Conservation (phyloP, 1,140 invertebrate species). For the Acromyrmex echinatior region DNA sequence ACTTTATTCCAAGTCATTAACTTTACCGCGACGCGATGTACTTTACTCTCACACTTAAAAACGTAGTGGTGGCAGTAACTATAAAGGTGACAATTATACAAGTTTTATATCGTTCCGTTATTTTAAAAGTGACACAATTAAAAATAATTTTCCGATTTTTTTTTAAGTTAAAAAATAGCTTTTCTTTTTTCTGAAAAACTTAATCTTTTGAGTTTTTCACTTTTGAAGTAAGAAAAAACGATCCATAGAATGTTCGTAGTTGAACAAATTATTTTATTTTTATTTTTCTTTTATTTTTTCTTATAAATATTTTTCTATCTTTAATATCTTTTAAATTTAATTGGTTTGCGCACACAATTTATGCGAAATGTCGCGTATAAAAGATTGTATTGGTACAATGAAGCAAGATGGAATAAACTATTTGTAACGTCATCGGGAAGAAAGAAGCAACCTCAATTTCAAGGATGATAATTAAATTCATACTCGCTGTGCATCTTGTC, state of each 20-base stretch:
- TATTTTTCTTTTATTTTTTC: background rate
- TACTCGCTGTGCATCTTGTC: background rate
- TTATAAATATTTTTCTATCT: background rate
- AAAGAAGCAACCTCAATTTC: conserved; percentile 13
- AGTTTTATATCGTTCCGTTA: too few species aligned
- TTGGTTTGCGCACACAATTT: background rate
- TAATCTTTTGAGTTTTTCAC: too few species aligned
- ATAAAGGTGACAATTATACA: too few species aligned
- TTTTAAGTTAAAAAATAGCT: too few species aligned
- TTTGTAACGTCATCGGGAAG: background rate
- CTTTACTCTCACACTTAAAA: background rate
- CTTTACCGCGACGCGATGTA: background rate
- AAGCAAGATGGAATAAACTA: conserved; percentile 23
- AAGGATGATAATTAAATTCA: conserved; percentile 45
- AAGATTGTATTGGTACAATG: background rate
- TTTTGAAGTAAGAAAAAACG: too few species aligned
- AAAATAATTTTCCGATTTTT: too few species aligned
- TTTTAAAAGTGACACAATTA: too few species aligned
- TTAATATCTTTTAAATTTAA: background rate
- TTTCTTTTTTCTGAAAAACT: too few species aligned
- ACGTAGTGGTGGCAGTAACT: too few species aligned
- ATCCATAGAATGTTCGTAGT: too few species aligned
- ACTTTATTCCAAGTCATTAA: background rate
- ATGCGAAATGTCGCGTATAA: background rate
- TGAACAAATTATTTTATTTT: too few species aligned